phyloP scores from a whole-genome alignment of 2,113 vertebrate genomes.

The Ammospiza caudacuta region DNA sequence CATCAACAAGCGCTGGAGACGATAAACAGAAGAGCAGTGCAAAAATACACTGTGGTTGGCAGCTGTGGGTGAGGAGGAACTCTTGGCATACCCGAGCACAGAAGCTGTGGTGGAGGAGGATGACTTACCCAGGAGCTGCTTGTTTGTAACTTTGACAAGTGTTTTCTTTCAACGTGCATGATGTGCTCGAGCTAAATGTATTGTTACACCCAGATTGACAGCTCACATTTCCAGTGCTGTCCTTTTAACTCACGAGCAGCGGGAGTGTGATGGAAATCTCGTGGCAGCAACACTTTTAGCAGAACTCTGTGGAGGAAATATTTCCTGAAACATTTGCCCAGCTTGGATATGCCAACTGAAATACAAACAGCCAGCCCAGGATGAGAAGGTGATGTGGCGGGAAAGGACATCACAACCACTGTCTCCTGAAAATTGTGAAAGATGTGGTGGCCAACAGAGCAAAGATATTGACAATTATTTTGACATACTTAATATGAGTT shows the following conservation, averaged over 20 bases:
- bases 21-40: constrained; percentile 13
- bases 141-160: constrained; percentile 24
- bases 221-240: not conserved
- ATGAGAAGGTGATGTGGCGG: not conserved
- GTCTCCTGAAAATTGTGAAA: not conserved
- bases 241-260: not conserved
- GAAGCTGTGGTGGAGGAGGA: constrained; percentile 16
- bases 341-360: not conserved
- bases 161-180: not conserved
- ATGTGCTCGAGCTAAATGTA: not conserved
- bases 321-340: not conserved
- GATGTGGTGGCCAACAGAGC: too few species aligned
- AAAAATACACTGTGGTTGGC: constrained; percentile 44
- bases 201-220: not conserved
- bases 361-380: not conserved
- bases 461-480: not conserved
- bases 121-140: constrained; percentile 22
- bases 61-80: constrained; percentile 19
- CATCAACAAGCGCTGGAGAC: not conserved
- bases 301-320: not conserved
- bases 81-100: not conserved
- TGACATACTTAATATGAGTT: fast-evolving
- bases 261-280: not conserved
- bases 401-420: not conserved
- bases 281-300: not conserved